Percentiles rank a stretch among this genome's conserved stretches.
These are phyloP conservation scores for Mya arenaria DNA, from an alignment of 1,140 invertebrate genomes.

Conservation along the genomic window DNA sequence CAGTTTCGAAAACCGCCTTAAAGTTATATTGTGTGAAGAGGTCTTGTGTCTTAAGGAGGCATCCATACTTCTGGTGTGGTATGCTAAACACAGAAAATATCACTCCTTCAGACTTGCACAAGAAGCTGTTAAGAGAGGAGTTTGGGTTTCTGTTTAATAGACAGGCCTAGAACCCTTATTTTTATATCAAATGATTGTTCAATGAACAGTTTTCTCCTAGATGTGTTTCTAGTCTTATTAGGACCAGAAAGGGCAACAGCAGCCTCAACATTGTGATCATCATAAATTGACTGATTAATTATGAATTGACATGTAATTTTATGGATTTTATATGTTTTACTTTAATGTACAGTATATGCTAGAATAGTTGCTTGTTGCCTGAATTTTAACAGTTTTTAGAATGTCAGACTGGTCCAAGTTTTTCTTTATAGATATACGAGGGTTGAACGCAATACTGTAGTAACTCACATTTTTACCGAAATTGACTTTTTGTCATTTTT, in stretches of 20 bases:
- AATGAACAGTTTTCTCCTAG: constrained; percentile 37
- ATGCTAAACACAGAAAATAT: constrained; percentile 47
- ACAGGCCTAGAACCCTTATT: constrained; percentile 35
- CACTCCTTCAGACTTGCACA: constrained; percentile 44
- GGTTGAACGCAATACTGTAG: constrained; percentile 24
- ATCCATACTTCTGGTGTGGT: constrained; percentile 37
- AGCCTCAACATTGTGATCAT: constrained; percentile 37
- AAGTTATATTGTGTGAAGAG: constrained; percentile 37
- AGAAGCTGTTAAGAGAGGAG: constrained; percentile 39
- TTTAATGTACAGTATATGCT: constrained; percentile 34
- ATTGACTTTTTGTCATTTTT: constrained; percentile 36
- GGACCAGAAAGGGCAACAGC: constrained; percentile 35
- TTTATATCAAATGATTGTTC: constrained; percentile 34
- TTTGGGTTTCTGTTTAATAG: constrained; percentile 35
- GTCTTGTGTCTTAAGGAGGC: constrained; percentile 36
- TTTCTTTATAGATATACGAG: constrained; percentile 31
- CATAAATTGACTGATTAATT: constrained; percentile 38
- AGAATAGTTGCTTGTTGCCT: constrained; percentile 37
- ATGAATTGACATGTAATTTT: constrained; percentile 38
- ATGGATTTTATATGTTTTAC: constrained; percentile 35
- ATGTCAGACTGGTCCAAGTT: constrained; percentile 29
- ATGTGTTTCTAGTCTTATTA: constrained; percentile 36
- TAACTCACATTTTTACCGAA: constrained; percentile 35
- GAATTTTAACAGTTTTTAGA: constrained; percentile 36
- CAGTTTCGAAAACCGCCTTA: constrained; percentile 32